Percentiles rank a stretch among this genome's conserved stretches.
Evolutionary conservation across 2,797 vertebrate species (phyloP).

Genomic region (Rhadinocentrus ornatus): DNA sequence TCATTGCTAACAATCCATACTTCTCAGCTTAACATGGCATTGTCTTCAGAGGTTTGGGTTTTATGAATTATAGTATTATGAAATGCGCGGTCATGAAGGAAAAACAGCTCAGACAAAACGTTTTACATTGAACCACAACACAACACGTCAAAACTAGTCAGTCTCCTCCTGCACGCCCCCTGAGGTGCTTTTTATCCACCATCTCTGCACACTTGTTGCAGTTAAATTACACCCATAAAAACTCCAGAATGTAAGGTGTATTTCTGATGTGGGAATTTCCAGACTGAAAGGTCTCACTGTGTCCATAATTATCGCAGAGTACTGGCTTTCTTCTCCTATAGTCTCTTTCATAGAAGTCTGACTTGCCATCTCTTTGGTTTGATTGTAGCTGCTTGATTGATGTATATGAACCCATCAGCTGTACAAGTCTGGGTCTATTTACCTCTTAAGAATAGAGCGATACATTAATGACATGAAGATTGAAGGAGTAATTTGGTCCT

Average conservation of each 20-base stretch:
- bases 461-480: background rate
- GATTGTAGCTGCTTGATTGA: background rate
- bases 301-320: constrained; percentile 31
- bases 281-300: constrained; percentile 19
- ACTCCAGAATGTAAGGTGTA: background rate
- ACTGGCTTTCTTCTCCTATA: background rate
- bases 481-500: background rate
- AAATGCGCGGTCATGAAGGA: fast-evolving
- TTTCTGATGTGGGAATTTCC: constrained; percentile 57
- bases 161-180: background rate
- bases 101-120: background rate
- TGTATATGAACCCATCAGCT: background rate
- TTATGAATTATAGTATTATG: background rate
- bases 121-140: background rate
- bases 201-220: constrained; percentile 3
- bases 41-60: background rate
- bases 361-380: constrained; percentile 11
- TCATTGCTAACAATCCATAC: background rate
- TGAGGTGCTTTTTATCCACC: background rate
- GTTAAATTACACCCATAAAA: constrained; percentile 33
- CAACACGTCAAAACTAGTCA: background rate
- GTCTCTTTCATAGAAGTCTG: constrained; percentile 29
- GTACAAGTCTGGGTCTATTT: background rate
- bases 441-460: too few species aligned
- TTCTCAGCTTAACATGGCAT: background rate